A percentile compares a stretch with the other conserved stretches of the same genome.
phyloP scores from a whole-genome alignment of 2,797 vertebrate genomes.

The Pelochelys cantorii region DNA sequence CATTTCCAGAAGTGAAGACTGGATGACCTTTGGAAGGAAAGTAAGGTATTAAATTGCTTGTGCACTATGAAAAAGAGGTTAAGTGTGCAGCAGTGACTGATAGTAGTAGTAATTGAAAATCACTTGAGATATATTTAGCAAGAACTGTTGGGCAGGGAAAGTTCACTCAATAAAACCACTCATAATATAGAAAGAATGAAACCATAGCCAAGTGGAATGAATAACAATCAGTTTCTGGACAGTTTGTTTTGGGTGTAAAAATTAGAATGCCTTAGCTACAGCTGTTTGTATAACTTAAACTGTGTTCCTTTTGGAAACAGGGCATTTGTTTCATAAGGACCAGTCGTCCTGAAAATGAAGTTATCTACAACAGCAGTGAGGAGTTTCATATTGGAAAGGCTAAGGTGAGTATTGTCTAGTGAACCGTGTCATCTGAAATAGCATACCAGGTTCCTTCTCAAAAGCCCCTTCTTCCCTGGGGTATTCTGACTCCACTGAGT shows the following conservation, averaged over 20 bases:
- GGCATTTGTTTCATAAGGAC: conserved; percentile 97
- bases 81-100: neutral
- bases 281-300: conserved; percentile 6
- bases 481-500: neutral
- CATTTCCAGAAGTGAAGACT: conserved; percentile 4
- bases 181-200: neutral
- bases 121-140: neutral
- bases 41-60: neutral
- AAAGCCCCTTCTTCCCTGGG: conserved; percentile 4
- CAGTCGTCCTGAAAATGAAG: conserved; percentile 90
- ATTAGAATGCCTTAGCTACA: neutral
- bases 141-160: neutral
- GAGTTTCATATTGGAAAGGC: conserved; percentile 95
- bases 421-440: neutral
- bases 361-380: conserved; percentile 94
- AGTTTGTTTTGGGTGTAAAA: neutral
- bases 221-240: neutral
- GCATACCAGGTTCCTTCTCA: neutral
- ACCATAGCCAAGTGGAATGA: neutral
- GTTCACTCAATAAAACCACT: neutral
- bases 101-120: neutral
- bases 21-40: neutral
- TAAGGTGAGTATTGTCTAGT: conserved; percentile 85
- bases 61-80: neutral
- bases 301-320: conserved; percentile 74